Evolutionary conservation across 2,888 invertebrate genomes (phyloP).

Genomic region (Nomada ferruginata): DNA sequence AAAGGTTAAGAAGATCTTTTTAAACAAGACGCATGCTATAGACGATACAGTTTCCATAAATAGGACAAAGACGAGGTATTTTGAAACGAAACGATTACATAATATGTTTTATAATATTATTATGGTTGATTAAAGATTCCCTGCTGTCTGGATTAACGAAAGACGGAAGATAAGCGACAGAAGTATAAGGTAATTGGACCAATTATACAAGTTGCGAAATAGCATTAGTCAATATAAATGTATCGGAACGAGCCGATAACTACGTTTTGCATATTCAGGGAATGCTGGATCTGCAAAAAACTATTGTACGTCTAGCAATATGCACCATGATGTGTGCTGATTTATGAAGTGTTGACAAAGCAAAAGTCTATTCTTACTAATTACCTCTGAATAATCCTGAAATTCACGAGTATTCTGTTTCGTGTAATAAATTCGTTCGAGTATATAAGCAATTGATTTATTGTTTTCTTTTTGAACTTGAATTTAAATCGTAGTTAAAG

Average conservation of each 20-base stretch:
- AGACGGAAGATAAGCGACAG: background rate
- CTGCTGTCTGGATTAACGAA: background rate
- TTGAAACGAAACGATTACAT: background rate
- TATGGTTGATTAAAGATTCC: background rate
- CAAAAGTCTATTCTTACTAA: too few species aligned
- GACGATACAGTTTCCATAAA: background rate
- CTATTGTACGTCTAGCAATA: background rate
- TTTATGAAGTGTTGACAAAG: constrained; percentile 1
- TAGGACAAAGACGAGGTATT: background rate
- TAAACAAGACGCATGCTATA: background rate
- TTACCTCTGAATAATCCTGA: too few species aligned
- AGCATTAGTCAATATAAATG: background rate
- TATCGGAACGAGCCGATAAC: background rate
- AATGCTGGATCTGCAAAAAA: background rate
- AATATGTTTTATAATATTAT: too few species aligned
- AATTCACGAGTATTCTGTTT: too few species aligned
- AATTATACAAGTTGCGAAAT: background rate
- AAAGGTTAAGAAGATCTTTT: too few species aligned
- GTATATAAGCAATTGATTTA: too few species aligned
- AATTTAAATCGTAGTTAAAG: too few species aligned
- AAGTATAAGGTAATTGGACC: background rate
- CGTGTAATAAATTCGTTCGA: too few species aligned
- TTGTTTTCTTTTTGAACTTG: too few species aligned
- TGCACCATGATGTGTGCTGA: background rate
- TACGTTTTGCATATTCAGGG: background rate